phyloP scores from a whole-genome alignment of 2,113 vertebrate species.

The Felis catus region DNA sequence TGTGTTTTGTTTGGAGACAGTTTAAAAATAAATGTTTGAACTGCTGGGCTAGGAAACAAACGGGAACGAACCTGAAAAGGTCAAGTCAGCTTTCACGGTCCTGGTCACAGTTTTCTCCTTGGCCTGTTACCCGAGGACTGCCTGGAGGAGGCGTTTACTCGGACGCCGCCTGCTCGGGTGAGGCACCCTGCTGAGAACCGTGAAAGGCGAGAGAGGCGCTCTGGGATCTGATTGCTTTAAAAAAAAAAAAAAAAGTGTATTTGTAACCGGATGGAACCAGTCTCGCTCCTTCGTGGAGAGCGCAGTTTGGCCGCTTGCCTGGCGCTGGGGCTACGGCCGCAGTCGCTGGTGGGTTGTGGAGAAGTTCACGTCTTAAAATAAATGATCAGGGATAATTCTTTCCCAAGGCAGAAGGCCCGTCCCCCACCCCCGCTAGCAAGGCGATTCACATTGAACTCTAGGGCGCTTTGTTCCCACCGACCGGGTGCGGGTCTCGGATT shows the following conservation, averaged over 20 bases:
- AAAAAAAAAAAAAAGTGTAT: neutral
- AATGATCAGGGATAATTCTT: neutral
- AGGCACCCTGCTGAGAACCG: neutral
- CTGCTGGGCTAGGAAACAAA: neutral
- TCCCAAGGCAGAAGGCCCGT: neutral
- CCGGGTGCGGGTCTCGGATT: too few species aligned
- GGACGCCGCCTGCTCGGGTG: accelerated
- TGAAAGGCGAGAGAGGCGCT: neutral
- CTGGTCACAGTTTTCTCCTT: accelerated
- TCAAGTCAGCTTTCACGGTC: too few species aligned
- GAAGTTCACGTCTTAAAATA: neutral
- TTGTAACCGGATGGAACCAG: neutral
- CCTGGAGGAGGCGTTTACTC: neutral
- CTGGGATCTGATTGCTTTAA: neutral
- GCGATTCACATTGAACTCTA: neutral
- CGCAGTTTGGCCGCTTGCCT: neutral
- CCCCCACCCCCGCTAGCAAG: accelerated
- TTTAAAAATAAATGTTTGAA: neutral
- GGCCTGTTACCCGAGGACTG: neutral
- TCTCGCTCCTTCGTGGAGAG: neutral
- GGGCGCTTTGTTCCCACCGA: neutral
- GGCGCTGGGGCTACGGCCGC: neutral
- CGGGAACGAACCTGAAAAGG: neutral
- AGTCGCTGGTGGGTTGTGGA: neutral
- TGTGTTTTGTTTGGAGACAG: neutral